phyloP scores from a whole-genome alignment of 2,113 vertebrate genomes.

The Uropsilus gracilis region DNA sequence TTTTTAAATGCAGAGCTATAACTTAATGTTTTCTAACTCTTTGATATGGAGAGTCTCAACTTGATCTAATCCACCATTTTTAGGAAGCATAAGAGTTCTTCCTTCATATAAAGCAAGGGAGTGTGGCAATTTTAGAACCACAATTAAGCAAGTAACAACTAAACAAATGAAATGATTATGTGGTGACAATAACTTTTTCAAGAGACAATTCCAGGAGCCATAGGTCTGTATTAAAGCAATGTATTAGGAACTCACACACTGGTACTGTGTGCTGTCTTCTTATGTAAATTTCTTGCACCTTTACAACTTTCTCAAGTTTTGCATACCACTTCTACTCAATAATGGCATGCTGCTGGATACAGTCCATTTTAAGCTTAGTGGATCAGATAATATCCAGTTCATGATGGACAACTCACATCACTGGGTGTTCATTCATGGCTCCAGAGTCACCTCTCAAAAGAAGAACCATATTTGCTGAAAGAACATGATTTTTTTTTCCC shows the following conservation, averaged over 20 bases:
- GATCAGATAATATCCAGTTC: neutral
- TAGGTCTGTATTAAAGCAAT: neutral
- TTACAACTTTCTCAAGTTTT: neutral
- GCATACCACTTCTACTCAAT: neutral
- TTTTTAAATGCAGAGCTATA: neutral
- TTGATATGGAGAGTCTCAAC: neutral
- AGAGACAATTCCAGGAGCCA: neutral
- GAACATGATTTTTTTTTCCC: neutral
- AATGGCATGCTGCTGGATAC: neutral
- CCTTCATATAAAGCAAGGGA: neutral
- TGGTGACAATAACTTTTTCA: neutral
- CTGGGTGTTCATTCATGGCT: neutral
- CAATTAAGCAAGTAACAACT: slow-evolving; percentile 13
- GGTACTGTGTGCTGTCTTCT: neutral
- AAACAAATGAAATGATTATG: neutral
- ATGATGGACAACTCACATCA: neutral
- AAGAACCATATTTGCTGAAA: slow-evolving; percentile 10
- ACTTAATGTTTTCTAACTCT: slow-evolving; percentile 27
- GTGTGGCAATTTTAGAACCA: neutral
- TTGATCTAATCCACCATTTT: neutral
- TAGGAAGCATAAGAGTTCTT: neutral
- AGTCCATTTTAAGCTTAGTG: neutral
- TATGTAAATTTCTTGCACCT: neutral
- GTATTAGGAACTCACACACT: neutral
- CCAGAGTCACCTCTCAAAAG: neutral